Evolutionary conservation across 2,888 invertebrate species (phyloP).

Genomic region (Deilephila elpenor): DNA sequence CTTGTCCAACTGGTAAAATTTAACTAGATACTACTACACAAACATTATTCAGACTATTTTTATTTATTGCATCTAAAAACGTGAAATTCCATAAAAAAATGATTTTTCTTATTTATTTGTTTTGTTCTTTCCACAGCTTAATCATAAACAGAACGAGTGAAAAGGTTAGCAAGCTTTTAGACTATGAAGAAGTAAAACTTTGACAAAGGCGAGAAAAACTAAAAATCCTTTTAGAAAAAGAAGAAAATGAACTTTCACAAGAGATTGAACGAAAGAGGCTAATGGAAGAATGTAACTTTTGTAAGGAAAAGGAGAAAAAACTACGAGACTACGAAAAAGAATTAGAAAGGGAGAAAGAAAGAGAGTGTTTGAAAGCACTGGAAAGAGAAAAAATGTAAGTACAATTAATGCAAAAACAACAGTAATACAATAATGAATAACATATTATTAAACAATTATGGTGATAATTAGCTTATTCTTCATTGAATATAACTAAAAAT

Average conservation of each 20-base stretch:
- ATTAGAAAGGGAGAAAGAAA: conserved; percentile 66
- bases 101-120: background rate
- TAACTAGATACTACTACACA: no score
- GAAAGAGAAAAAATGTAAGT: conserved; percentile 77
- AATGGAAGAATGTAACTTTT: conserved; percentile 63
- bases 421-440: no score
- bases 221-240: conserved; percentile 58
- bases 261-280: conserved; percentile 61
- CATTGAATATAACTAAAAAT: no score
- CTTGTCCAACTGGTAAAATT: no score
- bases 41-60: no score
- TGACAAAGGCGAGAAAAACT: conserved; percentile 72
- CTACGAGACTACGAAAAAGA: conserved; percentile 58
- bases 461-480: no score
- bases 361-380: conserved; percentile 70
- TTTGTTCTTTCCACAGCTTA: conserved; percentile 51
- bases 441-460: no score
- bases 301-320: conserved; percentile 60
- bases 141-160: conserved; percentile 70
- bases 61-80: no score
- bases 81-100: no score
- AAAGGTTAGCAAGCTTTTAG: conserved; percentile 64
- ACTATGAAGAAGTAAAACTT: conserved; percentile 66
- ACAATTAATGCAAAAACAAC: background rate
- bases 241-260: conserved; percentile 59